A percentile compares a stretch with the other conserved stretches of the same genome.
Conservation (phyloP, 2,888 invertebrate genomes). For the Auanema freiburgensis region DNA sequence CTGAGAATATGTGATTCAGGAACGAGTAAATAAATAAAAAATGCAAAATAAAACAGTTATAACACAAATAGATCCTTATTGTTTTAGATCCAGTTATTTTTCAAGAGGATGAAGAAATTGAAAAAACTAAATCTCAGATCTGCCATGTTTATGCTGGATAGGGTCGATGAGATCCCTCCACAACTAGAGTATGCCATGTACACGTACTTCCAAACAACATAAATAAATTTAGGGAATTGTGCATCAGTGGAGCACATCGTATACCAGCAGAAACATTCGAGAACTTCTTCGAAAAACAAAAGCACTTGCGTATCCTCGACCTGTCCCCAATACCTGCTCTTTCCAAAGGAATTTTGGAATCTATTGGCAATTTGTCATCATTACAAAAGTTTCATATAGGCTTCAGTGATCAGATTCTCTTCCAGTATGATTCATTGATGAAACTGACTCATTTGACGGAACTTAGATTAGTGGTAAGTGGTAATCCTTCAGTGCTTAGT, state of each 20-base stretch:
- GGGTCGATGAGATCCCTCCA: slow-evolving; percentile 22
- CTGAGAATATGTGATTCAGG: too few species aligned
- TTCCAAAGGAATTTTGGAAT: slow-evolving; percentile 9
- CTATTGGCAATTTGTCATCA: slow-evolving; percentile 13
- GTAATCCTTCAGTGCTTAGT: not conserved
- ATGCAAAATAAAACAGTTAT: not conserved
- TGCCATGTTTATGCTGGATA: slow-evolving; percentile 26
- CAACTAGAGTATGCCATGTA: slow-evolving; percentile 27
- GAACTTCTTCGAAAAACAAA: slow-evolving; percentile 22
- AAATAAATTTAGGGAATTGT: slow-evolving; percentile 19
- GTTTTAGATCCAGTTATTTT: slow-evolving; percentile 22
- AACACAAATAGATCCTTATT: not conserved
- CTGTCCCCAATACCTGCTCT: slow-evolving; percentile 24
- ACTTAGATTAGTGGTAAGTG: slow-evolving; percentile 14
- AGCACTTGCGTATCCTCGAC: slow-evolving; percentile 17
- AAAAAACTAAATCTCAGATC: slow-evolving; percentile 24
- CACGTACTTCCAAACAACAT: too few species aligned
- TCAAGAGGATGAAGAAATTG: slow-evolving; percentile 19
- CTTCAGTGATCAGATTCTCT: slow-evolving; percentile 12
- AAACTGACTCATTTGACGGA: slow-evolving; percentile 10
- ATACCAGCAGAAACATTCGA: slow-evolving; percentile 22
- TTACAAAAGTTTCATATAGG: slow-evolving; percentile 8
- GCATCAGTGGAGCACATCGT: slow-evolving; percentile 23
- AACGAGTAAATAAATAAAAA: too few species aligned
- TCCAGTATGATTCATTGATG: slow-evolving; percentile 12